These are phyloP conservation scores for Himantopus leucocephalus DNA, from an alignment of 2,113 vertebrate genomes.

Conservation along the genomic window DNA sequence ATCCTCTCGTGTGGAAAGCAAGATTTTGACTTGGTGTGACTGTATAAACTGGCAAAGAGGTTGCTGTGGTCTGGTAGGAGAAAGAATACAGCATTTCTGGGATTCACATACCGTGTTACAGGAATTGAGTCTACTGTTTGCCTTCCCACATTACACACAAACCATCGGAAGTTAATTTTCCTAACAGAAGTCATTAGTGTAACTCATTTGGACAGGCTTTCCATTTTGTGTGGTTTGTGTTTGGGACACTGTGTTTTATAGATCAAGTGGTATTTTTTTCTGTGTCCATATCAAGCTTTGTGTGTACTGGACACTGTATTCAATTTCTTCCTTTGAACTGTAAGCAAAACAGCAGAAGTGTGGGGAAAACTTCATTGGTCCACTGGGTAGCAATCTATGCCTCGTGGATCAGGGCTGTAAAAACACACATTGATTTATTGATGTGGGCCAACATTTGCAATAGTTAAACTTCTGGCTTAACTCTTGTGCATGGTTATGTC, in stretches of 20 bases:
- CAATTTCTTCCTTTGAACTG: not conserved
- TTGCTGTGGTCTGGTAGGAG: not conserved
- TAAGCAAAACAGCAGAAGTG: not conserved
- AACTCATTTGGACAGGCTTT: not conserved
- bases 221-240: not conserved
- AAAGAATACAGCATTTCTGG: not conserved
- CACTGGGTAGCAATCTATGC: not conserved
- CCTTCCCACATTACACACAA: not conserved
- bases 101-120: rapidly evolving
- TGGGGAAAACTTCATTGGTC: not conserved
- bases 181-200: not conserved
- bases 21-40: not conserved
- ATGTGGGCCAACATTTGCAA: not conserved
- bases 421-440: not conserved
- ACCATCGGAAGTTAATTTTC: not conserved
- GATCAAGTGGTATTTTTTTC: not conserved
- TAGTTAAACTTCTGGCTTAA: not conserved
- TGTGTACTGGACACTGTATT: not conserved
- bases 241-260: not conserved
- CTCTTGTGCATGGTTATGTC: rapidly evolving
- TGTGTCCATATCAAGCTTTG: not conserved
- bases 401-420: not conserved
- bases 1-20: not conserved
- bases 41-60: not conserved
- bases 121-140: not conserved